Evolutionary conservation across 2,797 vertebrate species (phyloP).

Genomic region (Dromococcyx pavoninus): DNA sequence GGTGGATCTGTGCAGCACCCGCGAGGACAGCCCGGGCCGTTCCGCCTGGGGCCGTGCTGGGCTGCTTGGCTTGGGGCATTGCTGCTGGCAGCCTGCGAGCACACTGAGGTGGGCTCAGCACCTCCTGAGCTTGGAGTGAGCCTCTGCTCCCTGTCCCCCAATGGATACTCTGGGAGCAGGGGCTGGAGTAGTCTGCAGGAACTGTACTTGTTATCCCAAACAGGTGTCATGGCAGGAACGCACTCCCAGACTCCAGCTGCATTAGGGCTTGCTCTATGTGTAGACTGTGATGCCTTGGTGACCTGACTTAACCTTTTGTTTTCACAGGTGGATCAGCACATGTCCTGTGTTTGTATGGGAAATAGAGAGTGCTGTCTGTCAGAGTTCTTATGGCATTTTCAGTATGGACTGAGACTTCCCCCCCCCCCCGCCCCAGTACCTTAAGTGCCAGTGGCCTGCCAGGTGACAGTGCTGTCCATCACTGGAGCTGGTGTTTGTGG

Average conservation of each 20-base stretch:
- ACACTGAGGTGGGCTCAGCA: not conserved
- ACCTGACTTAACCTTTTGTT: not conserved
- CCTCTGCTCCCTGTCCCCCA: not conserved
- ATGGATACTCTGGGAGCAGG: not conserved
- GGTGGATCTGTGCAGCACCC: not conserved
- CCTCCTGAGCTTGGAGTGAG: rapidly evolving
- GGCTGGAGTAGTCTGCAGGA: not conserved
- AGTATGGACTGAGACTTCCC: not conserved
- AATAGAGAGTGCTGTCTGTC: not conserved
- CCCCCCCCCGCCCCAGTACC: no score
- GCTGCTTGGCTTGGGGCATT: not conserved
- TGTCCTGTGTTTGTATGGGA: not conserved
- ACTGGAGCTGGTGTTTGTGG: not conserved
- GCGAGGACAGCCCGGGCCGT: not conserved
- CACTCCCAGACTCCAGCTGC: not conserved
- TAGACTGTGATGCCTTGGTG: not conserved
- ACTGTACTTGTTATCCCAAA: not conserved
- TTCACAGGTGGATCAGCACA: not conserved
- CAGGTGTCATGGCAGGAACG: not conserved
- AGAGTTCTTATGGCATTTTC: not conserved
- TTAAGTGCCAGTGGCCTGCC: no score
- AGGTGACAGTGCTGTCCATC: not conserved
- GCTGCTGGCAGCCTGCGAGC: not conserved
- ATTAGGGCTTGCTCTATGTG: not conserved
- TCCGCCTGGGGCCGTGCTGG: not conserved